phyloP scores from a whole-genome alignment of 1,140 invertebrate genomes.

The Lutraria rhynchaena region DNA sequence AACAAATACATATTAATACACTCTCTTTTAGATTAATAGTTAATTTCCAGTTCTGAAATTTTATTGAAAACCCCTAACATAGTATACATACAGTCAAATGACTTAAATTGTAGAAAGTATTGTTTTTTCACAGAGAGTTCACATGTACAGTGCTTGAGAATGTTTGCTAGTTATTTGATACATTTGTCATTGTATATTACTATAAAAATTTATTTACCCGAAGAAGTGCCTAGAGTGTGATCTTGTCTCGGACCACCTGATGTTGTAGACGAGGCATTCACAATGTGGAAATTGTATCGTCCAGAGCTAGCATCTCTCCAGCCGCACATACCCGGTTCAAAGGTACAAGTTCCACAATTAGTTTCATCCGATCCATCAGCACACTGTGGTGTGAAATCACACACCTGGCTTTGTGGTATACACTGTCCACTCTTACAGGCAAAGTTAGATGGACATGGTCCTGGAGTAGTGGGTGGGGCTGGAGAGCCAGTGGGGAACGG shows the following conservation, averaged over 20 bases:
- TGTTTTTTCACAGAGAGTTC: no score
- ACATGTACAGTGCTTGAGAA: no score
- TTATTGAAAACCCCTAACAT: no score
- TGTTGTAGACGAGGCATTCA: slow-evolving; percentile 86
- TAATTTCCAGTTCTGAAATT: no score
- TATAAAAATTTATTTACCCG: slow-evolving; percentile 59
- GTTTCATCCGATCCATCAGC: slow-evolving; percentile 76
- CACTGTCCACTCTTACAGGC: slow-evolving; percentile 67
- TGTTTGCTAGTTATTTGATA: no score
- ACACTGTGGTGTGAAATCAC: slow-evolving; percentile 88
- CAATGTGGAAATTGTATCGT: slow-evolving; percentile 88
- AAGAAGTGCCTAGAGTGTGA: slow-evolving; percentile 84
- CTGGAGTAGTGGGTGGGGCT: slow-evolving; percentile 65
- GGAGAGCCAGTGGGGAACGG: slow-evolving; percentile 65
- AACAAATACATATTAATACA: not conserved
- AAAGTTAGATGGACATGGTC: slow-evolving; percentile 66
- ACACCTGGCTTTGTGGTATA: slow-evolving; percentile 80
- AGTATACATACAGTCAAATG: no score
- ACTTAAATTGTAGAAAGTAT: no score
- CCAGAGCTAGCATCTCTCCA: slow-evolving; percentile 88
- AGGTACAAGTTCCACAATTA: slow-evolving; percentile 77
- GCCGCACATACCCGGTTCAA: slow-evolving; percentile 85
- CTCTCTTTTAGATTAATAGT: not conserved
- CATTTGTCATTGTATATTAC: no score
- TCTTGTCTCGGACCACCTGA: slow-evolving; percentile 87